Evolutionary conservation across 2,113 vertebrate species (phyloP).

Genomic region (Bos taurus): DNA sequence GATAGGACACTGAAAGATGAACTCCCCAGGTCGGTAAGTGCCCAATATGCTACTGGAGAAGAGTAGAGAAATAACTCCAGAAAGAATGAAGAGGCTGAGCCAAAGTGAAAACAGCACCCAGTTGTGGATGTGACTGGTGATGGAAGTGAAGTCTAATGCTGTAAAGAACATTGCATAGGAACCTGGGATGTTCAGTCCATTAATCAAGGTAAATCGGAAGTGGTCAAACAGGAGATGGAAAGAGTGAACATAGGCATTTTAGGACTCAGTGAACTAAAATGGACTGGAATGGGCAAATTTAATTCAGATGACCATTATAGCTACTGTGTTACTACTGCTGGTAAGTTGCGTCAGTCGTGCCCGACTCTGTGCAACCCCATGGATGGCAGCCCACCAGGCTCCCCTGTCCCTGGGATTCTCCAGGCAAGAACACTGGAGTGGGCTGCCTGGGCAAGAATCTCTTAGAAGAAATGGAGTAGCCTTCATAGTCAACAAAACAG

Average conservation of each 20-base stretch:
- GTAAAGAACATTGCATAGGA: neutral
- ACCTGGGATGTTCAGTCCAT: neutral
- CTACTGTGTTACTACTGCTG: neutral
- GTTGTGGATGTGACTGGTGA: neutral
- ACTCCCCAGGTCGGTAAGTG: neutral
- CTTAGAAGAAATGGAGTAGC: neutral
- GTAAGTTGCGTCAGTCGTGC: too few species aligned
- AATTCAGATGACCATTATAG: neutral
- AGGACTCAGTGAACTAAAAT: neutral
- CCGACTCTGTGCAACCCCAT: too few species aligned
- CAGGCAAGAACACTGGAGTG: too few species aligned
- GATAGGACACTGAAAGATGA: neutral
- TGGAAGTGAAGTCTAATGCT: neutral
- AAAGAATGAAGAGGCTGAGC: neutral
- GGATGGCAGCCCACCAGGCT: too few species aligned
- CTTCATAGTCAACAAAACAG: neutral
- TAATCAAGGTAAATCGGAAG: neutral
- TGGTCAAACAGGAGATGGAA: neutral
- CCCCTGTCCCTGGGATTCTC: too few species aligned
- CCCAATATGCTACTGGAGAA: neutral
- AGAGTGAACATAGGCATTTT: neutral
- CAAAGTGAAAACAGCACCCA: neutral
- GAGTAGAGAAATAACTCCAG: neutral
- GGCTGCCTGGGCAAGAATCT: neutral
- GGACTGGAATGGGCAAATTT: neutral